Conservation (phyloP, 2,888 invertebrate genomes). For the Erebia ligea region DNA sequence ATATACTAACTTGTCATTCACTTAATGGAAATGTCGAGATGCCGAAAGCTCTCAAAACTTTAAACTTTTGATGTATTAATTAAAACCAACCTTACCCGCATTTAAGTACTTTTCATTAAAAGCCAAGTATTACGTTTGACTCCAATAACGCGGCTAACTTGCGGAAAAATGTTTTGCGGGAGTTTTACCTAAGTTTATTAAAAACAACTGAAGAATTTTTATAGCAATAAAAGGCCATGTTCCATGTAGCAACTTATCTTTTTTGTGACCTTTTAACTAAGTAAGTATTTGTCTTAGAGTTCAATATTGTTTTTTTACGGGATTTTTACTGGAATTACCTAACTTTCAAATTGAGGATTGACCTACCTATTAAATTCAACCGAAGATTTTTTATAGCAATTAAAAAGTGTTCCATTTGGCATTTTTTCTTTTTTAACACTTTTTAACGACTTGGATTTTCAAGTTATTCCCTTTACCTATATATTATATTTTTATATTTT, state of each 20-base stretch:
- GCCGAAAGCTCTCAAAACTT: conserved; percentile 23
- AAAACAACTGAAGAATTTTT: not conserved
- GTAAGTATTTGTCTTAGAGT: too few species aligned
- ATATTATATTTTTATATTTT: too few species aligned
- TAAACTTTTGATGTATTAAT: conserved; percentile 30
- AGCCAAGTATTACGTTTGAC: conserved; percentile 13
- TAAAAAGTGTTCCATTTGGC: not conserved
- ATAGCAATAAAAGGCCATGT: not conserved
- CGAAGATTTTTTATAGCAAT: not conserved
- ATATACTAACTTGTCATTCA: not conserved
- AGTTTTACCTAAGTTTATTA: conserved; percentile 4
- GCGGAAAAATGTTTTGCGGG: conserved; percentile 5
- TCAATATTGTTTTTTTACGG: too few species aligned
- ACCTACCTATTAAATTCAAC: not conserved
- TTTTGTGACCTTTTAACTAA: not conserved
- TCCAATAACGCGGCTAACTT: conserved; percentile 5
- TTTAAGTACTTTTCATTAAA: conserved; percentile 24
- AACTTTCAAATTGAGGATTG: too few species aligned
- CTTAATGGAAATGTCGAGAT: conserved; percentile 2
- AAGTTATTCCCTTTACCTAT: too few species aligned
- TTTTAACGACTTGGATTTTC: not conserved
- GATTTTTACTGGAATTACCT: too few species aligned
- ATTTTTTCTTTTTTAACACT: not conserved
- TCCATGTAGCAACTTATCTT: not conserved
- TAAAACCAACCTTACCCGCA: conserved; percentile 14